Evolutionary conservation across 2,113 vertebrate species (phyloP).

Genomic region (Bubo scandiacus): DNA sequence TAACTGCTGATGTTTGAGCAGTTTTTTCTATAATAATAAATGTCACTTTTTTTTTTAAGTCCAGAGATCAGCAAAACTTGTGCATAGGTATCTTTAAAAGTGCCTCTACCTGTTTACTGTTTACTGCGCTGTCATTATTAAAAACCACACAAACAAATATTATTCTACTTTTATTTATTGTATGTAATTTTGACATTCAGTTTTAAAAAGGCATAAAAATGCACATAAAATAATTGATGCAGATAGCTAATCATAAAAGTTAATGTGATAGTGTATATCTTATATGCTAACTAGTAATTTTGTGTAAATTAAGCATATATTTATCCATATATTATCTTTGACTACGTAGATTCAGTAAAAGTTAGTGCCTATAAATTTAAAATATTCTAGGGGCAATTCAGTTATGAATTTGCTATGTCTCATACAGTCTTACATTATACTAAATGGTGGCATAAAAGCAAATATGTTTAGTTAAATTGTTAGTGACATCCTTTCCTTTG

Average conservation of each 20-base stretch:
- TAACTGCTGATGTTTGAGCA: not conserved
- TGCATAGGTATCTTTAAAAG: not conserved
- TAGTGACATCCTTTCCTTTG: not conserved
- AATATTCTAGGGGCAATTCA: not conserved
- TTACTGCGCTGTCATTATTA: conserved; percentile 34
- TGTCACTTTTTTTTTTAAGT: not conserved
- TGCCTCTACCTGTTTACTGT: conserved; percentile 45
- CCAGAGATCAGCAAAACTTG: not conserved
- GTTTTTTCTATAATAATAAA: not conserved
- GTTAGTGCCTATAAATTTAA: not conserved
- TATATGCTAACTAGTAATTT: not conserved
- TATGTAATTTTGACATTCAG: not conserved
- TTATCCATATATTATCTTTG: not conserved
- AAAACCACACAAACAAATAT: not conserved
- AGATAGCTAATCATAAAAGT: not conserved
- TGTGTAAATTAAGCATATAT: conserved; percentile 6
- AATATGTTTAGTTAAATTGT: conserved; percentile 58
- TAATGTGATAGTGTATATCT: not conserved
- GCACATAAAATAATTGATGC: not conserved
- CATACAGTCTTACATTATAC: not conserved
- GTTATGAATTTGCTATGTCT: not conserved
- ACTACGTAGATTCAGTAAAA: not conserved
- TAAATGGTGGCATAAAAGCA: conserved; percentile 41
- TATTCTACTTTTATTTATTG: not conserved
- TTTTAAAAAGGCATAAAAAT: conserved; percentile 9